Conservation (phyloP, 2,113 vertebrate genomes). For the Mobula birostris region DNA sequence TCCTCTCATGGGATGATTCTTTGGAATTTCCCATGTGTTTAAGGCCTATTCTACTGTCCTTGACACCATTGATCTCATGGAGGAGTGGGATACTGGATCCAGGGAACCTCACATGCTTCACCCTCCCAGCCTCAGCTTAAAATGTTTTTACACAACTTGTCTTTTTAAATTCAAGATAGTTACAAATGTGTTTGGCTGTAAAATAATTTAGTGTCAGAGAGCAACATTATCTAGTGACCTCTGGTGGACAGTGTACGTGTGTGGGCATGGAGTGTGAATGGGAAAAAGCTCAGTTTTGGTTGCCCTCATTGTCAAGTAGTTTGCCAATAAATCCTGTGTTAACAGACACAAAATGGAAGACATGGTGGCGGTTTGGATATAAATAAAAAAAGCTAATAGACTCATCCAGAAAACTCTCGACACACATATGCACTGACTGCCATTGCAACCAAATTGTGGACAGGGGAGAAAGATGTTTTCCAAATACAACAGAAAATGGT, state of each 20-base stretch:
- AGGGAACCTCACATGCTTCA: too few species aligned
- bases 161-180: too few species aligned
- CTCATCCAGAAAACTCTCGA: background rate
- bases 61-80: too few species aligned
- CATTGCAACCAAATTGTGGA: too few species aligned
- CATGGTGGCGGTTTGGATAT: background rate
- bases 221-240: slow-evolving; percentile 30
- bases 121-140: too few species aligned
- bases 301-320: background rate
- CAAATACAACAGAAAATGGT: background rate
- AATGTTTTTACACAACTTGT: too few species aligned
- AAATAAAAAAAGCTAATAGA: background rate
- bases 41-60: too few species aligned
- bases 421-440: background rate
- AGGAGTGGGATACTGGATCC: too few species aligned
- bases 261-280: background rate
- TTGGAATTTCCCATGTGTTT: too few species aligned
- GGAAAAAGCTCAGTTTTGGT: background rate
- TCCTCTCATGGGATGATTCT: too few species aligned
- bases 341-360: background rate
- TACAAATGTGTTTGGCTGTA: background rate
- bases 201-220: background rate
- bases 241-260: background rate
- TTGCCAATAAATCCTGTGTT: background rate
- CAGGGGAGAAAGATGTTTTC: background rate